These are phyloP conservation scores for Perca schrenkii DNA, from an alignment of 2,113 vertebrate genomes.

Conservation along the genomic window DNA sequence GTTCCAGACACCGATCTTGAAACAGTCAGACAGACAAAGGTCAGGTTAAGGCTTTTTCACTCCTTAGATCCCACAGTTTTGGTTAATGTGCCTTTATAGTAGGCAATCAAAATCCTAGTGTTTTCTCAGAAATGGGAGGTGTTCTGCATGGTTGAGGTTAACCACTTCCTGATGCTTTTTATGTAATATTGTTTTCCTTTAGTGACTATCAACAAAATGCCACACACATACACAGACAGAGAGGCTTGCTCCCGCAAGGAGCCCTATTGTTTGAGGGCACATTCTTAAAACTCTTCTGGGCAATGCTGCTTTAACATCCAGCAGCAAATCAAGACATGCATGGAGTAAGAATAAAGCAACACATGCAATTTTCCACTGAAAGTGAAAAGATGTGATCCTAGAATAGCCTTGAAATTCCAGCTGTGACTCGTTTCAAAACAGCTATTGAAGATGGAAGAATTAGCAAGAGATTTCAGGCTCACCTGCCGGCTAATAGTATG, in stretches of 20 bases:
- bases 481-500: conserved; percentile 23
- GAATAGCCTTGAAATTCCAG: conserved; percentile 21
- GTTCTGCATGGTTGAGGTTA: conserved; percentile 5
- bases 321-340: conserved; percentile 39
- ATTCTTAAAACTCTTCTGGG: conserved; percentile 25
- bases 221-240: conserved; percentile 36
- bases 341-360: conserved; percentile 9
- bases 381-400: conserved; percentile 18
- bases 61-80: conserved; percentile 15
- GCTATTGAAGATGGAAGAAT: conserved; percentile 28
- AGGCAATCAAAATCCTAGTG: background rate
- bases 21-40: background rate
- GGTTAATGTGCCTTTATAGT: conserved; percentile 7
- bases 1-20: conserved; percentile 15
- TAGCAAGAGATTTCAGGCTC: background rate
- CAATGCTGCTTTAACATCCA: conserved; percentile 22
- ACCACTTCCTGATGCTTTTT: conserved; percentile 22
- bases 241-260: conserved; percentile 24
- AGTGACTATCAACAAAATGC: conserved; percentile 20
- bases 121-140: conserved; percentile 3
- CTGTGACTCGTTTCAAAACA: conserved; percentile 24
- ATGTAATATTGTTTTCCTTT: conserved; percentile 20
- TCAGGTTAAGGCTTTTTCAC: background rate
- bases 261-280: conserved; percentile 20
- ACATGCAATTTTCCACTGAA: background rate